Evolutionary conservation across 2,797 vertebrate genomes (phyloP).

Genomic region (Eulemur coronatus): DNA sequence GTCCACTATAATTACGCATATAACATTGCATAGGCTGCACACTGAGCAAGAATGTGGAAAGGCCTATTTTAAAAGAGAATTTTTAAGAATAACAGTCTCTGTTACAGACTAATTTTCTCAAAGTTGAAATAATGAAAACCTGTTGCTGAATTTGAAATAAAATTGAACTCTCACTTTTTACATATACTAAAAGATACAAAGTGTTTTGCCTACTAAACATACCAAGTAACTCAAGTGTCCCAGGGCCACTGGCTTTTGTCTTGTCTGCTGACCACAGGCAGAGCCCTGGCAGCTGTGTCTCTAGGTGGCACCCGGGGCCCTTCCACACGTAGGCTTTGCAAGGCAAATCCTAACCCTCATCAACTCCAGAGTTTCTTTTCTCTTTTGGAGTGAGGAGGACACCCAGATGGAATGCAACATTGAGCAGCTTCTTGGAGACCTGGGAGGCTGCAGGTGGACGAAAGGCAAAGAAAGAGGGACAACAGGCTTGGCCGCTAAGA

Average conservation of each 20-base stretch:
- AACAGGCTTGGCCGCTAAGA: rapidly evolving
- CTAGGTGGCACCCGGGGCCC: rapidly evolving
- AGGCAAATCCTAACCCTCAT: neutral
- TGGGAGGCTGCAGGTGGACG: neutral
- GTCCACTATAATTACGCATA: neutral
- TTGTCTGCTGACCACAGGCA: neutral
- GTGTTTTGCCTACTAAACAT: neutral
- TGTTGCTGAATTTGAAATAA: neutral
- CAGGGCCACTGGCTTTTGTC: neutral
- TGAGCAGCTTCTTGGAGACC: neutral
- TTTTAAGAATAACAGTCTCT: neutral
- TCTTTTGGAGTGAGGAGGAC: neutral
- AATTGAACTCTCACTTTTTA: neutral
- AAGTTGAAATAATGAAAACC: slow-evolving; percentile 3
- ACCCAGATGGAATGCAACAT: neutral
- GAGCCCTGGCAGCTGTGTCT: no score
- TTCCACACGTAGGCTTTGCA: rapidly evolving
- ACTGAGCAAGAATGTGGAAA: neutral
- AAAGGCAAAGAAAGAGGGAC: rapidly evolving
- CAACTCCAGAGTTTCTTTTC: neutral
- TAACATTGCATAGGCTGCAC: no score
- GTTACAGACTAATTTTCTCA: neutral
- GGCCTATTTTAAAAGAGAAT: neutral
- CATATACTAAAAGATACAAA: neutral
- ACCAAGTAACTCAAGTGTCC: neutral